phyloP scores from a whole-genome alignment of 30 jellyfish, hydroid and myxozoan species.

The Aurelia aurita region DNA sequence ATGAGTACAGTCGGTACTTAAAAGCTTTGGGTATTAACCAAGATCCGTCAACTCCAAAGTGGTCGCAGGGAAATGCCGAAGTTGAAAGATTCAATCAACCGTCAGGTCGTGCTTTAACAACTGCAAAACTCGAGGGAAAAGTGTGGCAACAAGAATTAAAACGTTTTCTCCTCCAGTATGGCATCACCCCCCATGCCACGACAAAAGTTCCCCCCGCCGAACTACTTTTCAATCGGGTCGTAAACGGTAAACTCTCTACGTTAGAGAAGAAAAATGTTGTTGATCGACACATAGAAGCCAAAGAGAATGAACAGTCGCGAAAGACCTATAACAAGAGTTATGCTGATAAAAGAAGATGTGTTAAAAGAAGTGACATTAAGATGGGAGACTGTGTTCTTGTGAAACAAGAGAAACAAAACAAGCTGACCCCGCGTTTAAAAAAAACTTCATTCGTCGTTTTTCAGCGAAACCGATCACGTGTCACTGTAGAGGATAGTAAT shows the following conservation, averaged over 20 bases:
- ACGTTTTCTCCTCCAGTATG: neutral
- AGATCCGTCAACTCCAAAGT: constrained; percentile 12
- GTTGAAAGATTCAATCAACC: constrained; percentile 22
- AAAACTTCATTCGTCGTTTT: neutral
- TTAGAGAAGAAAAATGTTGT: neutral
- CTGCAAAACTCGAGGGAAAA: constrained; percentile 7
- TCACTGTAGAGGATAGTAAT: neutral
- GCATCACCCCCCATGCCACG: too few species aligned
- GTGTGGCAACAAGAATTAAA: constrained; percentile 28
- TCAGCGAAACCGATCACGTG: neutral
- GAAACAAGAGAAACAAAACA: neutral
- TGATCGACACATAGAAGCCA: constrained; percentile 27
- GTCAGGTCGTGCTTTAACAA: neutral
- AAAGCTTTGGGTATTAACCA: constrained; percentile 29
- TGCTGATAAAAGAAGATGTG: neutral
- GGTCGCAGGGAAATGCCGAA: constrained; percentile 46
- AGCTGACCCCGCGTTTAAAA: neutral
- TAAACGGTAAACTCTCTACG: too few species aligned
- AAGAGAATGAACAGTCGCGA: constrained; percentile 8
- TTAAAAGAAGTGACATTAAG: neutral
- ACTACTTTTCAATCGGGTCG: too few species aligned
- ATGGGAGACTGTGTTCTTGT: neutral
- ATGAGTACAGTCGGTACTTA: neutral
- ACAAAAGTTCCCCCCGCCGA: too few species aligned
- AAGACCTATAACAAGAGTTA: constrained; percentile 2